These are phyloP conservation scores for Phainopepla nitens DNA, from an alignment of 2,113 vertebrate genomes.

Conservation along the genomic window DNA sequence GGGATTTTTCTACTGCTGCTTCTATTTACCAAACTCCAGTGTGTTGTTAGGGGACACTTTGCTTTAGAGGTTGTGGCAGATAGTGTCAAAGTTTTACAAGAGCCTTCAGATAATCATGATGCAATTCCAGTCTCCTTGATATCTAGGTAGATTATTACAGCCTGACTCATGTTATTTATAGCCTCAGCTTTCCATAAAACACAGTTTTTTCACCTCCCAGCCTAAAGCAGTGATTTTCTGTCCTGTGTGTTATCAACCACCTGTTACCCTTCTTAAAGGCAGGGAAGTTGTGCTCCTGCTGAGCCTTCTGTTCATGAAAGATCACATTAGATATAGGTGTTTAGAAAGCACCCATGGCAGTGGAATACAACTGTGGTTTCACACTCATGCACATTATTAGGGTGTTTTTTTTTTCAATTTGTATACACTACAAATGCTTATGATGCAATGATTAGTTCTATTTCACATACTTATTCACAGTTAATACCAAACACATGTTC, in stretches of 20 bases:
- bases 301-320: background rate
- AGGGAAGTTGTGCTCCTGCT: background rate
- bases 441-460: background rate
- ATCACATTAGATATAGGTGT: background rate
- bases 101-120: background rate
- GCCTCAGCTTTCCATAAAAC: background rate
- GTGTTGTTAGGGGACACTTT: background rate
- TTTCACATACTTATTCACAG: background rate
- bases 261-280: background rate
- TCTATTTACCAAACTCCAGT: background rate
- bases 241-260: background rate
- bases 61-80: background rate
- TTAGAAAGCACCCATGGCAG: background rate
- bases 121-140: background rate
- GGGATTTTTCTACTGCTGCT: background rate
- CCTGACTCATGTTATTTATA: background rate
- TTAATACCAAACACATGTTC: background rate
- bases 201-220: background rate
- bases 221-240: background rate
- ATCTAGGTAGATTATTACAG: background rate
- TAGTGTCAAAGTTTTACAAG: background rate
- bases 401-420: background rate
- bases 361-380: background rate
- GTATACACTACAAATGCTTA: background rate
- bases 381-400: background rate